Conservation (phyloP, 2,888 invertebrate species). For the Cepaea hortensis region DNA sequence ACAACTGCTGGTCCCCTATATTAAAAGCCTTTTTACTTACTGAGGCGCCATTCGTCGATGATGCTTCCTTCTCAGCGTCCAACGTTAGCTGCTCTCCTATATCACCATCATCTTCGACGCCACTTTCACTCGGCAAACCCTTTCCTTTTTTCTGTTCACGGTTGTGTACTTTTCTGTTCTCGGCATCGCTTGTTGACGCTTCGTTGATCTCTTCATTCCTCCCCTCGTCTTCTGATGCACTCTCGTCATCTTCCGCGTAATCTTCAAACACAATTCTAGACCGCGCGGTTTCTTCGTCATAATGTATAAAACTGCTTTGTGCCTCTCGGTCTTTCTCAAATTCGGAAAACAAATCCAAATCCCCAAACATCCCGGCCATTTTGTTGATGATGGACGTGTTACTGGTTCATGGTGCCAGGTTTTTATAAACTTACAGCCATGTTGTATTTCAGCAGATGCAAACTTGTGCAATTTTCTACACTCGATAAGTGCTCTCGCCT, state of each 20-base stretch:
- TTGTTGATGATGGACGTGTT: conserved; percentile 30
- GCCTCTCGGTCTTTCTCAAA: conserved; percentile 70
- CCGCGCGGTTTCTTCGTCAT: conserved; percentile 58
- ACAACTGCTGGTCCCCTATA: not conserved
- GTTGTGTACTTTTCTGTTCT: not conserved
- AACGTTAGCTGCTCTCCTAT: conserved; percentile 44
- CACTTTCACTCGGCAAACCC: not conserved
- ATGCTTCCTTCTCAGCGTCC: conserved; percentile 47
- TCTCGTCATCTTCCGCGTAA: conserved; percentile 45
- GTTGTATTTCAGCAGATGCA: no score
- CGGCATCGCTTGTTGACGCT: not conserved
- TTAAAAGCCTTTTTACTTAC: not conserved
- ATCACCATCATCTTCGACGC: not conserved
- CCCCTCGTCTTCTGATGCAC: conserved; percentile 52
- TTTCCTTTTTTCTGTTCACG: not conserved
- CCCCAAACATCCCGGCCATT: conserved; percentile 70
- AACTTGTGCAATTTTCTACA: no score
- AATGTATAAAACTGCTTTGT: conserved; percentile 63
- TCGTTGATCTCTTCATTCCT: conserved; percentile 47
- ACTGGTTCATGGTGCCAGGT: conserved; percentile 21
- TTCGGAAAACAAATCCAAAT: conserved; percentile 69
- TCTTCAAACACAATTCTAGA: conserved; percentile 56
- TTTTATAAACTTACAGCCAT: not conserved
- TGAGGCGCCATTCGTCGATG: conserved; percentile 12
- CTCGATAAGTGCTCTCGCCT: no score